These are phyloP conservation scores for Branchipolynoe longqiensis DNA, from an alignment of 2,888 invertebrate species.

Conservation along the genomic window DNA sequence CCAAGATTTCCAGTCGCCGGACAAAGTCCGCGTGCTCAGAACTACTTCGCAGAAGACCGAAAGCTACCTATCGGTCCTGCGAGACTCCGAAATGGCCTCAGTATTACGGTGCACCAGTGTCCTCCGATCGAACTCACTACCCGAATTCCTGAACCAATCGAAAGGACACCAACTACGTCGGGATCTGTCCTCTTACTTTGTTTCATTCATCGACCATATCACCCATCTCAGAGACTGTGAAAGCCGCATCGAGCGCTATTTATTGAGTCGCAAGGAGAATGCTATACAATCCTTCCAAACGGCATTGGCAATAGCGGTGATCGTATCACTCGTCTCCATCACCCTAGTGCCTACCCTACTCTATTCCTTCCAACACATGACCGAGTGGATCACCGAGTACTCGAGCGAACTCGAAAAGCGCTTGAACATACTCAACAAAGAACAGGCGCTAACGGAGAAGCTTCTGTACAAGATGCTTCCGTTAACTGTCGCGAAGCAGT, in stretches of 20 bases:
- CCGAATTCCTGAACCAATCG: not conserved
- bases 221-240: not conserved
- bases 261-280: not conserved
- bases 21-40: not conserved
- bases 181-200: not conserved
- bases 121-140: not conserved
- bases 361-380: conserved; percentile 19
- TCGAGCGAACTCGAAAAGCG: conserved; percentile 22
- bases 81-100: not conserved
- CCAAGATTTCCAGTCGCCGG: not conserved
- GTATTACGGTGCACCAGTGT: not conserved
- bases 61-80: not conserved
- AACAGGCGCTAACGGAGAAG: conserved; percentile 55
- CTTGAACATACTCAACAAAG: conserved; percentile 13
- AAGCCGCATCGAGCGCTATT: not conserved
- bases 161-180: not conserved
- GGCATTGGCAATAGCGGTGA: conserved; percentile 21
- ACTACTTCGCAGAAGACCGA: not conserved
- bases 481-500: conserved; percentile 50
- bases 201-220: not conserved
- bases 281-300: not conserved
- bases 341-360: conserved; percentile 16
- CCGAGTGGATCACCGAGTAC: conserved; percentile 40
- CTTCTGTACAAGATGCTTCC: conserved; percentile 58
- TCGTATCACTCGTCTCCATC: conserved; percentile 2